Evolutionary conservation across 2,888 invertebrate species (phyloP).

Genomic region (Hyposoter didymator): DNA sequence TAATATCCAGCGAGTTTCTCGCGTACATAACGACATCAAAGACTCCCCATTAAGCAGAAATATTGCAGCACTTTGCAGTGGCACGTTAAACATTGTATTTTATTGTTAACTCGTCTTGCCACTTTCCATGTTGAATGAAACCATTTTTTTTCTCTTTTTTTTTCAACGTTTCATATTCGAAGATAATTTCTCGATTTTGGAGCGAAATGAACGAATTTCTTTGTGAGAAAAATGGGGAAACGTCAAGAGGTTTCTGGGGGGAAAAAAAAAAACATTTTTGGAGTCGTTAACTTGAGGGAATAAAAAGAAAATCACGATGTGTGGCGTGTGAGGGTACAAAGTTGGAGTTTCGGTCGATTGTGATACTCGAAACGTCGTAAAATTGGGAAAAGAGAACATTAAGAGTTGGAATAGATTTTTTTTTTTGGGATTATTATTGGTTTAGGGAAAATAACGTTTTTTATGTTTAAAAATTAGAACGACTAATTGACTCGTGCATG

Average conservation of each 20-base stretch:
- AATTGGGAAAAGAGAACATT: background rate
- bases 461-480: no score
- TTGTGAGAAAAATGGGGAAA: background rate
- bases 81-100: background rate
- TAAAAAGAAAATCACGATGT: background rate
- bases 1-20: background rate
- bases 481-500: no score
- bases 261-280: background rate
- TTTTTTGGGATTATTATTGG: background rate
- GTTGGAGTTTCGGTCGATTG: background rate
- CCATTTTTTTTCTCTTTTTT: background rate
- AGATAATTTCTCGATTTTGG: background rate
- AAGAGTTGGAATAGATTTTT: no score
- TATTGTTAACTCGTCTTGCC: background rate
- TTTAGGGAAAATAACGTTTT: background rate
- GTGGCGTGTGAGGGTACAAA: background rate
- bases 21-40: conserved; percentile 55
- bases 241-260: background rate
- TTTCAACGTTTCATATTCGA: background rate
- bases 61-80: conserved; percentile 39
- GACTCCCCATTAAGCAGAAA: conserved; percentile 54
- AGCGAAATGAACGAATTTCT: background rate
- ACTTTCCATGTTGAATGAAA: no score
- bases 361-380: conserved; percentile 1
- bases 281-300: background rate